These are phyloP conservation scores for Monomorium pharaonis DNA, from an alignment of 1,140 invertebrate genomes.

Conservation along the genomic window DNA sequence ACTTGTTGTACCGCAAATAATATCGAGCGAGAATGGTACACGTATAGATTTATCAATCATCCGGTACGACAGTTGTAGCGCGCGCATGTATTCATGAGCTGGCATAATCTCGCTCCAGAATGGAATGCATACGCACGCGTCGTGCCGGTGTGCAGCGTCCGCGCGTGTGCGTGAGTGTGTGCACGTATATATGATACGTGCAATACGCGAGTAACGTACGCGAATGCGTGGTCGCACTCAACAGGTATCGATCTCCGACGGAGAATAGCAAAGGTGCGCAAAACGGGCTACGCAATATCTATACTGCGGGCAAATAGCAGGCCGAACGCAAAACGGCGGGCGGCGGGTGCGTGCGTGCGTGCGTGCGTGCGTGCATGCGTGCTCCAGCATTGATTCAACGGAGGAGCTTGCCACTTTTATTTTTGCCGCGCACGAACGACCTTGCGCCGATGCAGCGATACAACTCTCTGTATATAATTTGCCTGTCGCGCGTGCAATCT, in stretches of 20 bases:
- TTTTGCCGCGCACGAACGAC: neutral
- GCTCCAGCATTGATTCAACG: slow-evolving; percentile 23
- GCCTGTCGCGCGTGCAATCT: slow-evolving; percentile 4
- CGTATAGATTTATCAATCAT: slow-evolving; percentile 58
- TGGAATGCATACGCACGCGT: neutral
- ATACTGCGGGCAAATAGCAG: neutral
- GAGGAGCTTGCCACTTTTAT: neutral
- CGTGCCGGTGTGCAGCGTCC: slow-evolving; percentile 14
- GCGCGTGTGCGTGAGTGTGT: neutral
- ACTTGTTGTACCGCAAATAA: slow-evolving; percentile 32
- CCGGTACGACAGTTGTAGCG: slow-evolving; percentile 20
- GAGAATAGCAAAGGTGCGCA: slow-evolving; percentile 60
- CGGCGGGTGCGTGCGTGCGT: no score
- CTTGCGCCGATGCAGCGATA: neutral
- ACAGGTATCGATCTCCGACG: slow-evolving; percentile 71
- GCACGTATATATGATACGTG: neutral
- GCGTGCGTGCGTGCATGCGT: neutral
- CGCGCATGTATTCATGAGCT: slow-evolving; percentile 59
- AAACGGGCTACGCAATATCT: slow-evolving; percentile 9
- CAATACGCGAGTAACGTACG: neutral
- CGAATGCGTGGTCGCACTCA: slow-evolving; percentile 60
- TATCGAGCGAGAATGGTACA: slow-evolving; percentile 16
- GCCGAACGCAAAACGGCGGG: neutral
- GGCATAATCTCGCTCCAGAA: slow-evolving; percentile 61
- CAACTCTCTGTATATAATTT: neutral